Evolutionary conservation across 2,797 vertebrate genomes (phyloP).

Genomic region (Tokudaia tokunoshimensis): DNA sequence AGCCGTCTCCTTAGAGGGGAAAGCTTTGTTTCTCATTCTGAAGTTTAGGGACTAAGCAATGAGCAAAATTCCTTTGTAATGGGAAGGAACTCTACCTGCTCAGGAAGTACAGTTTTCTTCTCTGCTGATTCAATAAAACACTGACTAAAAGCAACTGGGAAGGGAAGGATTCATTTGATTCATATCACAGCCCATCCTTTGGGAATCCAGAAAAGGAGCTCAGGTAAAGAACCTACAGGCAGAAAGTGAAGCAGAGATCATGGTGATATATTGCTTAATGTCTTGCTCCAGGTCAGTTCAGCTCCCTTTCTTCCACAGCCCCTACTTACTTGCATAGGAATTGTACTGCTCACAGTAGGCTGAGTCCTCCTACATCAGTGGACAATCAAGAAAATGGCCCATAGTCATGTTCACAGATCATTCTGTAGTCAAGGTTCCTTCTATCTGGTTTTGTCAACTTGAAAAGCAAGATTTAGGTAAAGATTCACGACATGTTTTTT

Average conservation of each 20-base stretch:
- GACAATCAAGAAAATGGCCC: background rate
- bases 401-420: background rate
- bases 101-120: background rate
- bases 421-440: background rate
- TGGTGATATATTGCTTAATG: too few species aligned
- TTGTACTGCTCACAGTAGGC: background rate
- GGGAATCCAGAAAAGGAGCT: background rate
- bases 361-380: background rate
- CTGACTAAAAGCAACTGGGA: background rate
- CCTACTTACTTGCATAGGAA: too few species aligned
- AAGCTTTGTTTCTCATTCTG: background rate
- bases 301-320: background rate
- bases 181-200: background rate
- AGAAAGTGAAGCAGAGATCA: background rate
- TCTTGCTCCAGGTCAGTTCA: too few species aligned
- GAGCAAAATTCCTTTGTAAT: too few species aligned
- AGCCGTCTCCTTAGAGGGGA: background rate
- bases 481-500: background rate
- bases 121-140: background rate
- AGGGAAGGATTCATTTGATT: too few species aligned
- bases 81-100: background rate
- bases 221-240: too few species aligned
- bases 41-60: background rate
- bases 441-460: background rate
- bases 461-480: background rate